Evolutionary conservation across 2,797 vertebrate species (phyloP).

Genomic region (Xenentodon cancila): DNA sequence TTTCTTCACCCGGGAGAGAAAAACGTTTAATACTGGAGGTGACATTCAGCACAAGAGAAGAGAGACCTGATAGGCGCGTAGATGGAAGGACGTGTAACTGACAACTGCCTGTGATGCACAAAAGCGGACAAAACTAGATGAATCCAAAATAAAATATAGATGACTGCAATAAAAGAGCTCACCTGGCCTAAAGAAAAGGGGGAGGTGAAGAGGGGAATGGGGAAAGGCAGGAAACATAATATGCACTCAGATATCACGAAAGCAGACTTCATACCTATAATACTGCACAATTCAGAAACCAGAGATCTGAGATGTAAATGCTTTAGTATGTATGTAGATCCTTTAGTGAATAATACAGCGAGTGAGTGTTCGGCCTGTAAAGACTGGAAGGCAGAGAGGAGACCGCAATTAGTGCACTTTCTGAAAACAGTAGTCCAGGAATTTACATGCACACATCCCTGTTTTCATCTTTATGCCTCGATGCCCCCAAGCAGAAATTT

Average conservation of each 20-base stretch:
- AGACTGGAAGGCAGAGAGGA: slow-evolving; percentile 42
- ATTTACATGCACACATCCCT: slow-evolving; percentile 44
- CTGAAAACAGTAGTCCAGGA: slow-evolving; percentile 38
- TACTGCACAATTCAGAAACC: background rate
- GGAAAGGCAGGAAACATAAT: slow-evolving; percentile 10
- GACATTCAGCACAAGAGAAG: slow-evolving; percentile 65
- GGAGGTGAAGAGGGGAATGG: background rate
- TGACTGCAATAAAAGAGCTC: slow-evolving; percentile 8
- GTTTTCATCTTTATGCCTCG: slow-evolving; percentile 34
- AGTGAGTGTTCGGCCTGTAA: slow-evolving; percentile 42
- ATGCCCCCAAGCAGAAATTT: slow-evolving; percentile 39
- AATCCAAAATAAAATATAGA: slow-evolving; percentile 23
- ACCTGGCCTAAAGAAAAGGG: slow-evolving; percentile 1
- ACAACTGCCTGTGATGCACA: slow-evolving; percentile 42
- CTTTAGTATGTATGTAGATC: too few species aligned
- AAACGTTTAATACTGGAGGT: slow-evolving; percentile 58
- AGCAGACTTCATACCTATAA: slow-evolving; percentile 6
- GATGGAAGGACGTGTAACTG: slow-evolving; percentile 52
- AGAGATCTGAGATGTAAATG: slow-evolving; percentile 17
- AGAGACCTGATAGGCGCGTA: slow-evolving; percentile 37
- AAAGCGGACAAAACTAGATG: slow-evolving; percentile 19
- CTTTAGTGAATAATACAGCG: slow-evolving; percentile 17
- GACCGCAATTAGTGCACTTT: slow-evolving; percentile 18
- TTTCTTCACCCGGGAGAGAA: slow-evolving; percentile 32
- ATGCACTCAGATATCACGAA: background rate